A percentile compares a stretch with the other conserved stretches of the same genome.
Evolutionary conservation across 2,113 vertebrate genomes (phyloP).

Genomic region (Pipa parva): DNA sequence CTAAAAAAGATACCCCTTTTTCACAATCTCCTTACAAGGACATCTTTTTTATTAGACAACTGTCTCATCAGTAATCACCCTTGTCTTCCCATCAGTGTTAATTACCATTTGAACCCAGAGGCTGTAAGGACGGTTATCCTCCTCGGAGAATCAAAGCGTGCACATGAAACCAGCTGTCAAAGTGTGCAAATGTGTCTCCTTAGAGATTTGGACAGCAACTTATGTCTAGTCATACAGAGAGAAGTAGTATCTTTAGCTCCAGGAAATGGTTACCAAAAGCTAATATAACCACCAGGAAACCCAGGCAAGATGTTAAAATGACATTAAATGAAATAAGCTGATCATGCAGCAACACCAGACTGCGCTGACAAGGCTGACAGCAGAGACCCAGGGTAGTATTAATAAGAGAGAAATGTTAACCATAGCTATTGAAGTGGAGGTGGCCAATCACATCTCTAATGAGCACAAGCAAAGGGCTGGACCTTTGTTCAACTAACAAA

Average conservation of each 20-base stretch:
- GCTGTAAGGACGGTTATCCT: slow-evolving; percentile 29
- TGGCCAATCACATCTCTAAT: neutral
- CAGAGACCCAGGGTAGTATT: neutral
- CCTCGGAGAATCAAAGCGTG: slow-evolving; percentile 23
- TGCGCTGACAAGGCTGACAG: neutral
- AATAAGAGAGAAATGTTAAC: neutral
- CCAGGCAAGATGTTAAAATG: slow-evolving; percentile 16
- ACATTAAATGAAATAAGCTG: slow-evolving; percentile 7
- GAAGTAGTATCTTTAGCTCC: neutral
- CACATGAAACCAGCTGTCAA: slow-evolving; percentile 30
- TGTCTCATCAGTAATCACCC: slow-evolving; percentile 37
- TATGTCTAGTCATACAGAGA: slow-evolving; percentile 25
- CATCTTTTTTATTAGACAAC: slow-evolving; percentile 10
- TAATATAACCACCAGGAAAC: slow-evolving; percentile 16
- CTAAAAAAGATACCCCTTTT: neutral
- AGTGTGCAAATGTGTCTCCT: slow-evolving; percentile 32
- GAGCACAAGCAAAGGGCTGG: neutral
- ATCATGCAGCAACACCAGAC: neutral
- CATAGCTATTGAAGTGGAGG: neutral
- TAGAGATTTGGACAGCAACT: slow-evolving; percentile 23
- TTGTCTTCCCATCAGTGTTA: slow-evolving; percentile 34
- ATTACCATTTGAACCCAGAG: slow-evolving; percentile 41
- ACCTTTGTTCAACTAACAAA: neutral
- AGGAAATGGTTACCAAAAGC: slow-evolving; percentile 18
- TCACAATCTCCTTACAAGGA: neutral